Base-by-base conservation (phyloP, 2,888 invertebrate genomes). In the Podotricha telesiphe region DNA sequence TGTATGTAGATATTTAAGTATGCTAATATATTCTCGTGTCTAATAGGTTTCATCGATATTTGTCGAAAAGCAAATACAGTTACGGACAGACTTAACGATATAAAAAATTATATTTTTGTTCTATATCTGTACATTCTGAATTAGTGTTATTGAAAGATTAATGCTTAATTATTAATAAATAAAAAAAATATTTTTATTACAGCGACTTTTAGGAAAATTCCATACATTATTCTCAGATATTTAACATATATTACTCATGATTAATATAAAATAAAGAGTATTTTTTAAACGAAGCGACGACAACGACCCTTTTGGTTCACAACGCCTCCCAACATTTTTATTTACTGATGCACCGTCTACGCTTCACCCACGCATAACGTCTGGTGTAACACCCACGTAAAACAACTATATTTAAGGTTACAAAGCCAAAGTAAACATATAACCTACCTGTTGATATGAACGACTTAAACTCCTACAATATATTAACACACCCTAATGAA, bases 311-410 rank as follows among this genome's bases (percentile, higher is more conserved):
- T 40, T 10, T 15, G 34, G 15, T 53, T 20, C 55, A 59, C 15
- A 59, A 53, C 19, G 19, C 34, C 28, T 47, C n/a, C n/a, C 40
- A 53, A 42, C 74, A 79, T 17, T 59, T 59, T 80, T 84, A 84
- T 87, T 86, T 85, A 86, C 80, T 72, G 73, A 79, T 76, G 72
- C 73, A 71, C 50, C 70, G 81, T 83, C 83, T 87, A 85, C 85
- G 81, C 70, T 86, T 80, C 81, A 76, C 90, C 90, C 82, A 91
- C 91, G 82, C 82, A 77, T 47, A 73, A 70, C 72, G 88, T 90
- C 89, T 91, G 83, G 86, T 84, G 87, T 87, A 87, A 88, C 89
- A 85, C 89, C 89, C 86, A 91, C 88, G 72, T 77, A 56, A n/a
- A 69, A 58, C 66, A 62, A 70, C 62, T 51, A 55, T 20, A 50